phyloP scores from a whole-genome alignment of 2,888 invertebrate genomes.

The Cryptus viduatorius region DNA sequence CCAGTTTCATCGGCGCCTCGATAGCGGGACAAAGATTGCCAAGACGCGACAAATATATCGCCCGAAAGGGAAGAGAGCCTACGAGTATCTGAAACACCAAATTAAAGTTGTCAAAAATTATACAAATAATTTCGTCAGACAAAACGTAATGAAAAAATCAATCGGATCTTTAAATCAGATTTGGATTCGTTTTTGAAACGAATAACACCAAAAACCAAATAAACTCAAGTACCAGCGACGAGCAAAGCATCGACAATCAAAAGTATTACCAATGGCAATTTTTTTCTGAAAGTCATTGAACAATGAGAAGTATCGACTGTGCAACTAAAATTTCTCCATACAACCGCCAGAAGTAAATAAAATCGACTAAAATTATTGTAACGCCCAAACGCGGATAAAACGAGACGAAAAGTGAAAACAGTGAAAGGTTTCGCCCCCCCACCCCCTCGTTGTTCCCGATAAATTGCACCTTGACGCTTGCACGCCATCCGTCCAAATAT shows the following conservation, averaged over 20 bases:
- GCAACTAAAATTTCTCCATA: background rate
- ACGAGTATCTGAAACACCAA: slow-evolving; percentile 19
- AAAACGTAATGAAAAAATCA: no score
- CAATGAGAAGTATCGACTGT: background rate
- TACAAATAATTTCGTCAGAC: no score
- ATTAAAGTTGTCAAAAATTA: background rate
- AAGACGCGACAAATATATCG: background rate
- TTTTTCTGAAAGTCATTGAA: background rate
- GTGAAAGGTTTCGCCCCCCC: slow-evolving; percentile 15
- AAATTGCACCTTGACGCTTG: slow-evolving; percentile 24
- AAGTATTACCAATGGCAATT: no score
- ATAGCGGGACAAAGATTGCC: background rate
- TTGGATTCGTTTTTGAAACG: no score
- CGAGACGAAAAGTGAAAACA: slow-evolving; percentile 31
- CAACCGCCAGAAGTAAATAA: background rate
- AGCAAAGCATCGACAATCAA: no score
- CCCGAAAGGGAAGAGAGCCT: slow-evolving; percentile 22
- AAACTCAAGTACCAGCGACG: no score
- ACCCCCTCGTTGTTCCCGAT: background rate
- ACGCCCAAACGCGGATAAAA: background rate
- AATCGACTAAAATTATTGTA: background rate
- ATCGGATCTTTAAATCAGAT: no score
- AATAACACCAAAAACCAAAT: background rate
- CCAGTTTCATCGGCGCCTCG: background rate
- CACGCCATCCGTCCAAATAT: slow-evolving; percentile 8